Percentiles rank a stretch among this genome's conserved stretches.
Conservation (phyloP, 2,888 invertebrate genomes). For the Leptinotarsa tumamoca region DNA sequence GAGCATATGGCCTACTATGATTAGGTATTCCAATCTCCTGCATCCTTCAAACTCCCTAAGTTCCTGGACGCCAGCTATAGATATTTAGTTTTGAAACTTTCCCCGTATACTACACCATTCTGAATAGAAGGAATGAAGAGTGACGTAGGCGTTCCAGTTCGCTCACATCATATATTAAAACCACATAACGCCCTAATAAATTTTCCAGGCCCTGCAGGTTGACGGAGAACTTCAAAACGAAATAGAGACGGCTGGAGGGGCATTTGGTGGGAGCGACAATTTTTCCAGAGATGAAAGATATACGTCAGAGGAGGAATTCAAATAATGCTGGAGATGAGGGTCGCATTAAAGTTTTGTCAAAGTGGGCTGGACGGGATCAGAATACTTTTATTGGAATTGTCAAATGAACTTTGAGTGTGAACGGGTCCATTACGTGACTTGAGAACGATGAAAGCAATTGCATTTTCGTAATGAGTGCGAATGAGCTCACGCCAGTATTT, state of each 20-base stretch:
- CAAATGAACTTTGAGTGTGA: too few species aligned
- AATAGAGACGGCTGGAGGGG: not conserved
- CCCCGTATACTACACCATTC: not conserved
- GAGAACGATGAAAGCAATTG: too few species aligned
- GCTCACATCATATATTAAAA: not conserved
- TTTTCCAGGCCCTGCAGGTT: not conserved
- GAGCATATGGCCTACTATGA: too few species aligned
- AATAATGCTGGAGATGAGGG: not conserved
- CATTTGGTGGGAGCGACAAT: not conserved
- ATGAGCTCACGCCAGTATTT: too few species aligned
- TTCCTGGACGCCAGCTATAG: too few species aligned
- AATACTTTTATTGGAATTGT: too few species aligned
- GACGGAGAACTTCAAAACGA: not conserved
- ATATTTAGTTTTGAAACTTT: not conserved
- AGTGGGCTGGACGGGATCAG: not conserved
- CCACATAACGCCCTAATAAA: not conserved
- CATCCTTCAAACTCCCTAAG: too few species aligned
- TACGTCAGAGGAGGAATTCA: not conserved
- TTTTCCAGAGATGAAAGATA: not conserved
- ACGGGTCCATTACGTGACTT: too few species aligned
- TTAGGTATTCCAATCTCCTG: too few species aligned
- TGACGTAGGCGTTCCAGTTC: not conserved
- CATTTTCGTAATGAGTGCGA: too few species aligned
- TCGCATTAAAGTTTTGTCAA: not conserved
- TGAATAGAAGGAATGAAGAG: not conserved